Base-by-base conservation (phyloP, 2,888 invertebrate species). In the Orthosia gothica region DNA sequence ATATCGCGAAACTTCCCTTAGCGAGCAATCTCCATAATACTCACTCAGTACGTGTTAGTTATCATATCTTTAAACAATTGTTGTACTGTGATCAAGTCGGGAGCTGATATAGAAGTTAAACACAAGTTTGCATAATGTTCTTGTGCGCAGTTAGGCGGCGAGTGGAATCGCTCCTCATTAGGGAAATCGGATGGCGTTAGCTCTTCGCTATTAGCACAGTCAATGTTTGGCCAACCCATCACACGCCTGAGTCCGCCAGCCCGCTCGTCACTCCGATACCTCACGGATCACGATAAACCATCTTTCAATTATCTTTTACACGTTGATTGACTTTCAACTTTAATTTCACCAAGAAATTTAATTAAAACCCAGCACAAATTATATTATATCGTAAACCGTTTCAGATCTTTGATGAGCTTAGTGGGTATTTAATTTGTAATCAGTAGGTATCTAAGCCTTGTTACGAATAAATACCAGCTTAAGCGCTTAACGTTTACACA, bases 81-180 rank as follows among this genome's bases (percentile, higher is more conserved):
- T 92, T 92, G 91, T 91, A 91, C 92, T 93, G 92, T 91, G 91
- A 94, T 93, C 93, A 92, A 93, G 90, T 90, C 85, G 82, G 89
- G 87, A 91, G 91, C 90, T 93, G 93, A 94, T 93, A 91, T 91
- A 91, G 89, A 95, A 95, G 92, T 93, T 94, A 95, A 96, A 95
- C 92, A 94, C 90, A 93, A 93, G 92, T 95, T 94, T 93, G 94
- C 95, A 96, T 96, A 95, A 95, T 95, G 93, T 90, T 91, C 92
- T 90, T 91, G 92, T 88, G 88, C 90, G 87, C 90, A 92, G 90
- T 91, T 91, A 87, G 90, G 87, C 87, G 89, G 89, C 86, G 90
- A 90, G 88, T 90, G 88, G 89, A 94, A 93, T 94, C 94, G 93
- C 87, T 92, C 90, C 93, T 95, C 94, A 96, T 95, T 96, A 95